Percentiles rank a stretch among this genome's conserved stretches.
Evolutionary conservation across 2,797 vertebrate species (phyloP).

Genomic region (Heliangelus exortis): DNA sequence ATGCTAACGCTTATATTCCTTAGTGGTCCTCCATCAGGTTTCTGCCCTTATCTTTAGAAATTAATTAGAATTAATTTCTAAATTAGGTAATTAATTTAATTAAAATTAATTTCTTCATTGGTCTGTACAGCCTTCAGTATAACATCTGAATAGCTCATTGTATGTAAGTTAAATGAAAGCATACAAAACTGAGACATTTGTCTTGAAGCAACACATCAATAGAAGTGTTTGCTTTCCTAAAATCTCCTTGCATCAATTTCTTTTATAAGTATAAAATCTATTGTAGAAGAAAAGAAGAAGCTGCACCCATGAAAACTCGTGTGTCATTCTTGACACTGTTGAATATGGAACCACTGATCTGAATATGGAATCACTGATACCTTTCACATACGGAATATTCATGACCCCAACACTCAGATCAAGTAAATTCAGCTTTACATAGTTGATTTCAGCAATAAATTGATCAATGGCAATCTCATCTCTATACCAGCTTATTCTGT

Average conservation of each 20-base stretch:
- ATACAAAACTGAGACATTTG: neutral
- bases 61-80: neutral
- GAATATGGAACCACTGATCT: neutral
- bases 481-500: neutral
- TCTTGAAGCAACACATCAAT: neutral
- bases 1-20: neutral
- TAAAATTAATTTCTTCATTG: neutral
- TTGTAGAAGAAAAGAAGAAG: neutral
- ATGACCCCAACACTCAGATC: slow-evolving; percentile 7
- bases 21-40: neutral
- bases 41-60: neutral
- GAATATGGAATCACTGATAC: too few relatives aligned
- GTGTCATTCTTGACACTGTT: neutral
- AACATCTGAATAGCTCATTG: neutral
- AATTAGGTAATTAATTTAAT: too few relatives aligned
- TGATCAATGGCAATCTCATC: slow-evolving; percentile 50
- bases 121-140: neutral
- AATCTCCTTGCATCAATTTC: neutral
- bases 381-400: neutral
- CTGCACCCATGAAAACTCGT: neutral
- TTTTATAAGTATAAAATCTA: neutral
- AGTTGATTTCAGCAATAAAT: slow-evolving; percentile 40
- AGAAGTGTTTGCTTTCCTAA: neutral
- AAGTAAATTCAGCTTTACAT: neutral
- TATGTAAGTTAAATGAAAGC: neutral